Evolutionary conservation across 2,113 vertebrate species (phyloP), one percentile per base, ranked within the genome.

Genomic region (Aegotheles bennettii): DNA sequence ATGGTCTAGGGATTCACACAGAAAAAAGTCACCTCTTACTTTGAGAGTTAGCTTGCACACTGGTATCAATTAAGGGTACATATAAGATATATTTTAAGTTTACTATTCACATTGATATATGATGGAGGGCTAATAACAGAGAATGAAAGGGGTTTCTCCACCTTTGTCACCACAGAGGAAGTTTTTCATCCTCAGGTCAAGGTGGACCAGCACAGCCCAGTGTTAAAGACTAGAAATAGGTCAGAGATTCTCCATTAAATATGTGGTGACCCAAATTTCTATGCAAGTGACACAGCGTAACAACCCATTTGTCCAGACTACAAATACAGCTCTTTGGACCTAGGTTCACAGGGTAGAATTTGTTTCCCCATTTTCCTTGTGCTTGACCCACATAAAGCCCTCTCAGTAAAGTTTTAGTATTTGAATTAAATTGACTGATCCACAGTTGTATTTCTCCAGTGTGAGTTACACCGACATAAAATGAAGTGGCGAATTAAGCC

Each of bases 361-460:
- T 80, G 57, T 54, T 94, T 89, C 70, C 85, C 69, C 69, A 31
- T 78, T 82, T 93, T 42, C 56, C 57, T 73, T 47, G 20, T 35
- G 80, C 61, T 82, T 97, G 94, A 96, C 94, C 92, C 95, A 96
- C 73, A 96, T 96, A 97, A 96, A 93, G 25, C 53, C 61, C 50
- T 68, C 80, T 75, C 68, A 73, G 86, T 87, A 81, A 94, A 92
- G 92, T 88, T 93, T 81, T 81, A 93, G 69, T 90, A 73, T 83
- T 87, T 68, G 90, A 94, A 94, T 96, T 95, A 93, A 96, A 93
- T 93, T 93, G 82, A 87, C 69, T 68, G 92, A 90, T 94, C 40
- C 88, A 65, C 86, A 68, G 73, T 68, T 69, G 83, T 75, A 95
- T 84, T 92, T 92, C 92, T 94, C 88, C 90, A 82, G 77, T 82